Conservation (phyloP, 2,888 invertebrate species). For the Psylliodes chrysocephalus region DNA sequence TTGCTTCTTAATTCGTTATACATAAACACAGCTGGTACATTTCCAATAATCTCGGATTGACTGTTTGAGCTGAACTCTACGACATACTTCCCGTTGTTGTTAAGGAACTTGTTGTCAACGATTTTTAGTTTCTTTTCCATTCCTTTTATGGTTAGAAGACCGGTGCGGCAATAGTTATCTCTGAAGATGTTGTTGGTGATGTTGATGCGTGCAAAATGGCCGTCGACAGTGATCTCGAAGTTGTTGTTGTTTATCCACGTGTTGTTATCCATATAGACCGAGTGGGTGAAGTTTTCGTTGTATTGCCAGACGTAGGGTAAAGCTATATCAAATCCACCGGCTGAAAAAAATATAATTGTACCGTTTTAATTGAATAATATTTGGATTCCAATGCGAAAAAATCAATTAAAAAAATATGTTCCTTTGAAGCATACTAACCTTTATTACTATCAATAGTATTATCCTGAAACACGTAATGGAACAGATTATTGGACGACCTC, state of each 20-base stretch:
- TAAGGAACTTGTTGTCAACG: slow-evolving; percentile 80
- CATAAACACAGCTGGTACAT: slow-evolving; percentile 81
- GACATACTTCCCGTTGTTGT: slow-evolving; percentile 84
- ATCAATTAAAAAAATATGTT: no score
- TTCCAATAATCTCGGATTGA: slow-evolving; percentile 91
- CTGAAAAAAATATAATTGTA: slow-evolving; percentile 47
- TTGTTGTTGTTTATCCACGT: slow-evolving; percentile 87
- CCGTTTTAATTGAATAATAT: no score
- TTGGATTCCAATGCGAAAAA: no score
- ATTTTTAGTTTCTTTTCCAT: slow-evolving; percentile 97
- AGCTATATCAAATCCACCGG: slow-evolving; percentile 87
- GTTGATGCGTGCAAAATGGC: slow-evolving; percentile 92
- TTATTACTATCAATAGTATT: slow-evolving; percentile 87
- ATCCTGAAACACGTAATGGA: slow-evolving; percentile 92
- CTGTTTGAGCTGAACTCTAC: slow-evolving; percentile 90
- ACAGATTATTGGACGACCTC: slow-evolving; percentile 95
- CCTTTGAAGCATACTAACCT: slow-evolving; percentile 34
- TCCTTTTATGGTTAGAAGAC: slow-evolving; percentile 84
- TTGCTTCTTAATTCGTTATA: slow-evolving; percentile 83
- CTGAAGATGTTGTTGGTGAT: slow-evolving; percentile 86
- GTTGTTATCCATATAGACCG: slow-evolving; percentile 86
- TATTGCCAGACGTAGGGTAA: slow-evolving; percentile 96
- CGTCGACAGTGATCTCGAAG: slow-evolving; percentile 87
- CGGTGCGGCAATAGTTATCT: slow-evolving; percentile 84
- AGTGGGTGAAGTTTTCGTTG: slow-evolving; percentile 93